A percentile compares a stretch with the other conserved stretches of the same genome.
These are phyloP conservation scores for Asteroscopus sphinx DNA, from an alignment of 2,888 invertebrate species.

Conservation along the genomic window DNA sequence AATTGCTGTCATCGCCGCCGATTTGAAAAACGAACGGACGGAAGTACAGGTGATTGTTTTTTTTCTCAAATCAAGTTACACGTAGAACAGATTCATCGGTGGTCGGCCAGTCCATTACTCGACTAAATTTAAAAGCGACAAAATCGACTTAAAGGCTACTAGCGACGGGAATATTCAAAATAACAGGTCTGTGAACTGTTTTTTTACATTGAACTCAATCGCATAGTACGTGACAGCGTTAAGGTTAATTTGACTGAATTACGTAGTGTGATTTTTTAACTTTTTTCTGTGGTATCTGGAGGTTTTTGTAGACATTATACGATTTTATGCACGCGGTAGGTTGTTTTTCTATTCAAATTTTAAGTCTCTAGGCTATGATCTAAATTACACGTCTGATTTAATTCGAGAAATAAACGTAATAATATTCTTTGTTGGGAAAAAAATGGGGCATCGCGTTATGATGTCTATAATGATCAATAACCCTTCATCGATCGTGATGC, in stretches of 20 bases:
- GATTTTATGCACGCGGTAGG: constrained; percentile 82
- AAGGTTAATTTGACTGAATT: constrained; percentile 80
- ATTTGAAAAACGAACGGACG: constrained; percentile 71
- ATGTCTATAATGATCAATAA: constrained; percentile 86
- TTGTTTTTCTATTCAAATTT: constrained; percentile 62
- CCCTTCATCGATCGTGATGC: constrained; percentile 82
- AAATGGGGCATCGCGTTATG: constrained; percentile 73
- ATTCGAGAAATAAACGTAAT: constrained; percentile 74
- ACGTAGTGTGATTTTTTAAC: constrained; percentile 70
- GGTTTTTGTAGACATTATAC: constrained; percentile 70
- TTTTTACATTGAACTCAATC: constrained; percentile 66
- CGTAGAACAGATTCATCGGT: constrained; percentile 69
- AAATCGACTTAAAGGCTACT: constrained; percentile 45
- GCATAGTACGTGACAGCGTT: constrained; percentile 78
- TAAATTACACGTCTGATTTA: constrained; percentile 67
- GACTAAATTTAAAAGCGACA: constrained; percentile 60
- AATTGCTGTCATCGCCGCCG: constrained; percentile 63
- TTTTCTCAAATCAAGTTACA: constrained; percentile 63
- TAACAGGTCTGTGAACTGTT: constrained; percentile 61
- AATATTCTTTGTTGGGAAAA: constrained; percentile 71
- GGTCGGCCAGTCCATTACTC: constrained; percentile 59
- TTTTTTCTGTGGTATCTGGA: constrained; percentile 55
- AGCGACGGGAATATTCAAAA: constrained; percentile 50
- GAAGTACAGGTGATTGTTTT: constrained; percentile 75
- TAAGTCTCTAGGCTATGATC: constrained; percentile 60